Conservation (phyloP, 2,888 invertebrate genomes). For the Pimpla rufipes region DNA sequence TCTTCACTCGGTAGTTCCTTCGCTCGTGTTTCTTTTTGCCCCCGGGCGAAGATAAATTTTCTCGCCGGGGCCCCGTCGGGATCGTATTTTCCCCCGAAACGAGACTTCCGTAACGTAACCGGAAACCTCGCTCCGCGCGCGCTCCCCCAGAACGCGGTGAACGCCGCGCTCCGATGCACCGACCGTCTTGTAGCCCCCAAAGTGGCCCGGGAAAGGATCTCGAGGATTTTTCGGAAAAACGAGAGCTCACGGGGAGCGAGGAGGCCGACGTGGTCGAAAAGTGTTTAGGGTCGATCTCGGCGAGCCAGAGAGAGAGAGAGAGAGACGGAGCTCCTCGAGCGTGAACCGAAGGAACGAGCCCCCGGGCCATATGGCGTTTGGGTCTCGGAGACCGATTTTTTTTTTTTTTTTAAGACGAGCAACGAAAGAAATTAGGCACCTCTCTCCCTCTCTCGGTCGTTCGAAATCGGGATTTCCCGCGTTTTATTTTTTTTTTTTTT, state of each 20-base stretch:
- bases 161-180: slow-evolving; percentile 17
- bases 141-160: not conserved
- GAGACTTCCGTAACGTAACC: slow-evolving; percentile 67
- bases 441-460: not conserved
- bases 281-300: slow-evolving; percentile 40
- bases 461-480: too few relatives aligned
- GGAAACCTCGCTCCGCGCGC: slow-evolving; percentile 54
- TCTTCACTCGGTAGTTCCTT: slow-evolving; percentile 1
- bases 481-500: too few relatives aligned
- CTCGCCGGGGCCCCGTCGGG: slow-evolving; percentile 19
- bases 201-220: slow-evolving; percentile 36
- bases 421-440: not conserved
- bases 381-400: slow-evolving; percentile 40
- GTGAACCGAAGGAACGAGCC: slow-evolving; percentile 37
- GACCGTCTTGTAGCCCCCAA: not conserved
- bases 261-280: slow-evolving; percentile 20
- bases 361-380: slow-evolving; percentile 70
- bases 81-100: slow-evolving; percentile 48
- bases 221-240: slow-evolving; percentile 53
- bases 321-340: slow-evolving; percentile 53
- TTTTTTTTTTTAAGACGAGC: not conserved
- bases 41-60: slow-evolving; percentile 45
- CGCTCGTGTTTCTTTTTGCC: not conserved
- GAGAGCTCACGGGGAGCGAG: slow-evolving; percentile 34
- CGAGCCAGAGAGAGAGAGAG: not conserved